A percentile compares a stretch with the other conserved stretches of the same genome.
Evolutionary conservation across 2,888 invertebrate genomes (phyloP).

Genomic region (Clanis bilineata): DNA sequence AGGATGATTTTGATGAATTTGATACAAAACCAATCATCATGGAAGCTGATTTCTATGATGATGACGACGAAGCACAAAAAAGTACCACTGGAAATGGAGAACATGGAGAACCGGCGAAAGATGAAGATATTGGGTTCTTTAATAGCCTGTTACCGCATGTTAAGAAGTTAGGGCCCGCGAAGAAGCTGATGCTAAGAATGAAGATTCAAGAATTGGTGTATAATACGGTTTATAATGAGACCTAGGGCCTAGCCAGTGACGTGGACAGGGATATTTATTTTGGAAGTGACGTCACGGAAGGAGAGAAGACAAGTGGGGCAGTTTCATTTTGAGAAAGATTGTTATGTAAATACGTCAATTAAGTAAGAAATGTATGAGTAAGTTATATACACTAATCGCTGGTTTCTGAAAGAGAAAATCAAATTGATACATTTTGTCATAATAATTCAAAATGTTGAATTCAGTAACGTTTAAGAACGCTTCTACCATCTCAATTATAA

Average conservation of each 20-base stretch:
- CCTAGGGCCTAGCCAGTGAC: constrained; percentile 30
- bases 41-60: constrained; percentile 76
- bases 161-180: constrained; percentile 70
- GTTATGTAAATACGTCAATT: background rate
- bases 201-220: constrained; percentile 76
- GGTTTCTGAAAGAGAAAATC: too few relatives aligned
- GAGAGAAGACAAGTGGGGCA: background rate
- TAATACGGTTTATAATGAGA: constrained; percentile 72
- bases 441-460: too few relatives aligned
- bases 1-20: constrained; percentile 76
- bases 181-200: constrained; percentile 74
- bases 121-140: constrained; percentile 75
- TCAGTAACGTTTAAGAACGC: too few relatives aligned
- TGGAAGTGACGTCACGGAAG: background rate
- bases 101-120: constrained; percentile 50
- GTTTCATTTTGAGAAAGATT: background rate
- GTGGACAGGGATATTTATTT: background rate
- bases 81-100: constrained; percentile 37
- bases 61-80: constrained; percentile 66
- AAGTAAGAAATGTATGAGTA: too few relatives aligned
- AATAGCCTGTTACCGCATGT: constrained; percentile 74
- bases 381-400: too few relatives aligned
- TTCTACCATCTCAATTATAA: too few relatives aligned
- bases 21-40: constrained; percentile 73
- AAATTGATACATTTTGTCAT: too few relatives aligned